Evolutionary conservation across 2,888 invertebrate species (phyloP).

Genomic region (Apeira syringaria): DNA sequence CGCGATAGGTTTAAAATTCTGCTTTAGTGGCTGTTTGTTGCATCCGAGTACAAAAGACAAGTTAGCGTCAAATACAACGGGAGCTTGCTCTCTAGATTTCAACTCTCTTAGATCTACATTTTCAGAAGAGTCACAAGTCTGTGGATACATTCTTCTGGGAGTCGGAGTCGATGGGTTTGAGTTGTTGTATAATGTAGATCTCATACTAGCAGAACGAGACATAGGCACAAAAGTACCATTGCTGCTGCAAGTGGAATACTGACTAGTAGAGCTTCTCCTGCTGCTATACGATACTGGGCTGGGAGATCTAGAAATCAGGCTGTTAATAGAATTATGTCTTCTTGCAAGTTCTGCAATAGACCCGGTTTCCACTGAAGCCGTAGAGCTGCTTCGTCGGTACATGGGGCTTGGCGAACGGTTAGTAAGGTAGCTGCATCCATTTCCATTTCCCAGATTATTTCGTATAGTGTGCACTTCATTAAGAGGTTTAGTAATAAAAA

Average conservation of each 20-base stretch:
- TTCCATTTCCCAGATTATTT: conserved; percentile 51
- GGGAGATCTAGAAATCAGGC: conserved; percentile 80
- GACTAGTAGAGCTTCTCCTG: conserved; percentile 65
- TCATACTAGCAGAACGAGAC: conserved; percentile 71
- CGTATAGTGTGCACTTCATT: conserved; percentile 71
- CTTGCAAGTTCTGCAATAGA: conserved; percentile 76
- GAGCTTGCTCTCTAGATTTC: conserved; percentile 87
- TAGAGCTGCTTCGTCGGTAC: conserved; percentile 65
- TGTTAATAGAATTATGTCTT: conserved; percentile 61
- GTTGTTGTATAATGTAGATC: conserved; percentile 62
- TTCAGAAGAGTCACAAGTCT: conserved; percentile 75
- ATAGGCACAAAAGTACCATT: conserved; percentile 69
- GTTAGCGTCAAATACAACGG: conserved; percentile 92
- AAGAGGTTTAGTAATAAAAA: conserved; percentile 69
- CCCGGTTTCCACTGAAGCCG: conserved; percentile 72
- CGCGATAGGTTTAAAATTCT: conserved; percentile 87
- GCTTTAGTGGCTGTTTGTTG: conserved; percentile 87
- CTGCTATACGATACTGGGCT: conserved; percentile 79
- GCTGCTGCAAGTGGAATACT: conserved; percentile 77
- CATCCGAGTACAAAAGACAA: conserved; percentile 90
- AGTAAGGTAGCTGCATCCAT: conserved; percentile 53
- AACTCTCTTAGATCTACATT: conserved; percentile 83
- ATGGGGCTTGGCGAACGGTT: conserved; percentile 67
- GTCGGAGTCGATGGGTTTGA: conserved; percentile 55
- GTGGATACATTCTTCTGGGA: conserved; percentile 88